Evolutionary conservation across 2,113 vertebrate species (phyloP).

Genomic region (Chinchilla lanigera): DNA sequence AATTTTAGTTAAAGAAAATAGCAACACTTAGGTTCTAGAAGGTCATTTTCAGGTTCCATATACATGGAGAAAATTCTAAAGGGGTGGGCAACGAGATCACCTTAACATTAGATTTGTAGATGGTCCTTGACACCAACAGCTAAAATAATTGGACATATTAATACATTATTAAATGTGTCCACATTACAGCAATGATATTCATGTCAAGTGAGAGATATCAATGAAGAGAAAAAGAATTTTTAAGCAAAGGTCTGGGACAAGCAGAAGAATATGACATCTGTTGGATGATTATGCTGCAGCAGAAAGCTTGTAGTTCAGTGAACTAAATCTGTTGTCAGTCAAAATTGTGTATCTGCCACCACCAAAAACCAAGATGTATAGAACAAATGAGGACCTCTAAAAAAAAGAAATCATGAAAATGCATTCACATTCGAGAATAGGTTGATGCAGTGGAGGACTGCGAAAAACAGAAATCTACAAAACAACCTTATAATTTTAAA

Average conservation of each 20-base stretch:
- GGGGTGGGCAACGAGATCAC: background rate
- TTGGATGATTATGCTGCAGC: no score
- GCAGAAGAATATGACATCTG: background rate
- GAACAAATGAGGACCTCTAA: no score
- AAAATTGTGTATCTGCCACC: no score
- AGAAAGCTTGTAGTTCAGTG: no score
- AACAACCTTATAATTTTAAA: no score
- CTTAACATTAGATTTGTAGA: background rate
- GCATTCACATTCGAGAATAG: no score
- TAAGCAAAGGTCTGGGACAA: background rate
- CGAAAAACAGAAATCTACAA: no score
- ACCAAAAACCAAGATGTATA: no score
- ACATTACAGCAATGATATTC: background rate
- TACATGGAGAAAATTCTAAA: background rate
- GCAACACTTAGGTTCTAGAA: background rate
- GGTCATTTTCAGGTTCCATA: background rate
- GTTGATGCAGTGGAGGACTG: no score
- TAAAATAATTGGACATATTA: background rate
- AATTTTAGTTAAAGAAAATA: background rate
- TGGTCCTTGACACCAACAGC: background rate
- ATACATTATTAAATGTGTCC: background rate
- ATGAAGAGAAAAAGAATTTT: background rate
- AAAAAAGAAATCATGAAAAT: no score
- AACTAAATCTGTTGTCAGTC: no score
- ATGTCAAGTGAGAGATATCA: background rate